These are phyloP conservation scores for Mus minutoides DNA, from an alignment of 2,797 vertebrate genomes.

Conservation along the genomic window DNA sequence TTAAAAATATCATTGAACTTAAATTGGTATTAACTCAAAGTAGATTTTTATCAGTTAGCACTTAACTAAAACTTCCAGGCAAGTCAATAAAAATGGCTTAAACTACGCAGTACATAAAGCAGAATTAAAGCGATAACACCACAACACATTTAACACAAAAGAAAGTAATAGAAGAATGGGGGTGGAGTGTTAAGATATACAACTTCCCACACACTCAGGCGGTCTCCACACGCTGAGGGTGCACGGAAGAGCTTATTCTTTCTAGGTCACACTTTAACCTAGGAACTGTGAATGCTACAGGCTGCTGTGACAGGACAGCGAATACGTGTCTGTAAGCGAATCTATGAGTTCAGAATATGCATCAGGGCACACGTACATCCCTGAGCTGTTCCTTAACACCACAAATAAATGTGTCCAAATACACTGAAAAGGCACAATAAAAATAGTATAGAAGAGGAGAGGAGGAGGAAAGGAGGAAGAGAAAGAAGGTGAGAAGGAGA, in stretches of 20 bases:
- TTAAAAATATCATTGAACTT: not conserved
- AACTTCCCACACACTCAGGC: not conserved
- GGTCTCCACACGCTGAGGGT: not conserved
- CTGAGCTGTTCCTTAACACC: not conserved
- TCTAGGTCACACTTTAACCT: not conserved
- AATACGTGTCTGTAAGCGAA: not conserved
- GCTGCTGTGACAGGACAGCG: not conserved
- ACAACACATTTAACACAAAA: not conserved
- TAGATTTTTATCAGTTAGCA: slow-evolving; percentile 37
- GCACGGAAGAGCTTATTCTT: not conserved
- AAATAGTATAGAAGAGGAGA: not conserved
- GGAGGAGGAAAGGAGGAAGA: not conserved
- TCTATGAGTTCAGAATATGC: not conserved
- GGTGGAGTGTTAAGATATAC: not conserved
- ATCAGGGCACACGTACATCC: not conserved
- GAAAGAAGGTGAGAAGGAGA: not conserved
- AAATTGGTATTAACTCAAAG: not conserved
- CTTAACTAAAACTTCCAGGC: not conserved
- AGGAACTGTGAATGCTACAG: not conserved
- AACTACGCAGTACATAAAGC: not conserved
- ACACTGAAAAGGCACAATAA: not conserved
- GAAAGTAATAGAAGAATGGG: not conserved
- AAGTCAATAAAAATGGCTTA: not conserved
- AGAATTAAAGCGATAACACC: not conserved
- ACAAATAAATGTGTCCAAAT: not conserved